Evolutionary conservation across 1,140 invertebrate species (phyloP).

Genomic region (Bombus superbus): DNA sequence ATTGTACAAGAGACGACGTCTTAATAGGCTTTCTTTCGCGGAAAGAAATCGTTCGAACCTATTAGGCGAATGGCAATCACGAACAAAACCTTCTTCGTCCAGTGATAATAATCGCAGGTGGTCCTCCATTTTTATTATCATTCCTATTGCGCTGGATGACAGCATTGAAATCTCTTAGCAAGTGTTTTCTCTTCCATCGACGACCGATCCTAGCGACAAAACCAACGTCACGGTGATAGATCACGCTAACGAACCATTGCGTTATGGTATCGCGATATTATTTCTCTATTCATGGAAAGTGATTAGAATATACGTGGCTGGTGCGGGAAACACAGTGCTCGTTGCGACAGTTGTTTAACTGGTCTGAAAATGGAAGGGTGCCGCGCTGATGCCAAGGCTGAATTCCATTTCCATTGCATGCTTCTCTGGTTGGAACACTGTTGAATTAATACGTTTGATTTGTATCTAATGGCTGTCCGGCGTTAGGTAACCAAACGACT

Average conservation of each 20-base stretch:
- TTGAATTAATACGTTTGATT: constrained; percentile 20
- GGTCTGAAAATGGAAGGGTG: constrained; percentile 52
- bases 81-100: neutral
- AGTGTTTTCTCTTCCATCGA: neutral
- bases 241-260: constrained; percentile 50
- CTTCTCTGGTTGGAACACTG: constrained; percentile 18
- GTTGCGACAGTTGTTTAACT: constrained; percentile 32
- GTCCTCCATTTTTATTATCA: neutral
- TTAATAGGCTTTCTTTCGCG: neutral
- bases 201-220: neutral
- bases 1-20: neutral
- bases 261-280: constrained; percentile 24
- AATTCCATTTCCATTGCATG: constrained; percentile 48
- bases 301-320: constrained; percentile 38
- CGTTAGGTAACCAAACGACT: neutral
- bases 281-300: constrained; percentile 30
- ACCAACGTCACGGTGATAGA: constrained; percentile 25
- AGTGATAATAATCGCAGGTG: neutral
- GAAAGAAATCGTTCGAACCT: neutral
- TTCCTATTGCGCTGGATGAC: neutral
- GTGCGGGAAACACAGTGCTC: neutral
- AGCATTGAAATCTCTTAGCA: too few species aligned
- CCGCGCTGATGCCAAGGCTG: constrained; percentile 53
- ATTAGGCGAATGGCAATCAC: neutral
- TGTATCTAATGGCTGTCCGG: neutral